These are phyloP conservation scores for Suillia variegata DNA, from an alignment of 2,888 invertebrate genomes.

Conservation along the genomic window DNA sequence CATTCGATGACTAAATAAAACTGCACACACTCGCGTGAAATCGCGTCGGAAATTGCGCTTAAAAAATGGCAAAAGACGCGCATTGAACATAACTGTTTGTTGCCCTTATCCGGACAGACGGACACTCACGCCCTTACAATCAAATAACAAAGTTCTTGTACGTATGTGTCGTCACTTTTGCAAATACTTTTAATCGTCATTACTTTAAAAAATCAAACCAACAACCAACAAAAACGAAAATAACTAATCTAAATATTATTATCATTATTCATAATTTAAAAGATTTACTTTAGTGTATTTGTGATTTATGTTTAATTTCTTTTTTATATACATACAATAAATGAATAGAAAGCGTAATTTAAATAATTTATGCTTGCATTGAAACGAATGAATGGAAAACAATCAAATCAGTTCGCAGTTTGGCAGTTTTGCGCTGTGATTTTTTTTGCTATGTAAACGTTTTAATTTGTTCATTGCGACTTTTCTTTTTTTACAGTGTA, in stretches of 20 bases:
- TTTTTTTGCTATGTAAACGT: no score
- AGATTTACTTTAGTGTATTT: constrained; percentile 23
- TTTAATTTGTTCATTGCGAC: neutral
- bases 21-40: neutral
- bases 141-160: neutral
- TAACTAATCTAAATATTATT: constrained; percentile 7
- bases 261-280: constrained; percentile 17
- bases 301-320: constrained; percentile 16
- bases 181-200: neutral
- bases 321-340: neutral
- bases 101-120: neutral
- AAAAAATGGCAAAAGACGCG: neutral
- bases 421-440: neutral
- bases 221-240: no score
- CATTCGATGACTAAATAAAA: no score
- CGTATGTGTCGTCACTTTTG: neutral
- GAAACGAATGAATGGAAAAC: no score
- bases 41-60: neutral
- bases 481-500: neutral
- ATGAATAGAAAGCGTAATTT: neutral
- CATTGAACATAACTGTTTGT: neutral
- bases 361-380: neutral
- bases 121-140: neutral
- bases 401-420: no score
- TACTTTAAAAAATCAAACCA: no score